Conservation (phyloP, 2,113 vertebrate genomes). For the Capreolus pygargus region DNA sequence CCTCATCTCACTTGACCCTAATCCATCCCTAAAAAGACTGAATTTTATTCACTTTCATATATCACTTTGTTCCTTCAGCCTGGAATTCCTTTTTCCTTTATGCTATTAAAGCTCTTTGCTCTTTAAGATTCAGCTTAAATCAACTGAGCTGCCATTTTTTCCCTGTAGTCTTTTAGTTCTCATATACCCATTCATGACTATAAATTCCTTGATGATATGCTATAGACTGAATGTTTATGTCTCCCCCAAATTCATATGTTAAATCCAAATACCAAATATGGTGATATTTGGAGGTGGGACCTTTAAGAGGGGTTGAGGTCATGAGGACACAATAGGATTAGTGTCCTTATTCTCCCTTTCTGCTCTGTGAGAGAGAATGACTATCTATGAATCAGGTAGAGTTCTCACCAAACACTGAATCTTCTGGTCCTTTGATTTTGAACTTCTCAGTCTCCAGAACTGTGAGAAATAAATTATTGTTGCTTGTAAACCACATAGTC, state of each 20-base stretch:
- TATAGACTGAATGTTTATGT: background rate
- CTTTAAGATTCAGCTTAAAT: background rate
- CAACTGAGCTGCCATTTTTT: background rate
- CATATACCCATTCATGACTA: background rate
- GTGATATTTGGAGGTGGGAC: background rate
- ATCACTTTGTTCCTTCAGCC: background rate
- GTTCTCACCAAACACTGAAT: background rate
- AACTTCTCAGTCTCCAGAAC: background rate
- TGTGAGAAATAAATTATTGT: background rate
- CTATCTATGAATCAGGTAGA: background rate
- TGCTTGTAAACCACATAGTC: background rate
- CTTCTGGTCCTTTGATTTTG: background rate
- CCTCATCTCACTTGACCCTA: background rate
- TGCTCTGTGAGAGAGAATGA: background rate
- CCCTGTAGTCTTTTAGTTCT: background rate
- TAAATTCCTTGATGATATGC: background rate
- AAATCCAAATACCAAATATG: background rate
- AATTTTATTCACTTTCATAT: background rate
- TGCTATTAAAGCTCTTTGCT: slow-evolving; percentile 1
- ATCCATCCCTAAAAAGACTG: background rate
- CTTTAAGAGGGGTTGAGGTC: background rate
- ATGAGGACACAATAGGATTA: background rate
- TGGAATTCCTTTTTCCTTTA: background rate
- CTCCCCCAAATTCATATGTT: background rate
- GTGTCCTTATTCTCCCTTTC: background rate